Evolutionary conservation across 2,797 vertebrate genomes (phyloP).

Genomic region (Emydoidea blandingii): DNA sequence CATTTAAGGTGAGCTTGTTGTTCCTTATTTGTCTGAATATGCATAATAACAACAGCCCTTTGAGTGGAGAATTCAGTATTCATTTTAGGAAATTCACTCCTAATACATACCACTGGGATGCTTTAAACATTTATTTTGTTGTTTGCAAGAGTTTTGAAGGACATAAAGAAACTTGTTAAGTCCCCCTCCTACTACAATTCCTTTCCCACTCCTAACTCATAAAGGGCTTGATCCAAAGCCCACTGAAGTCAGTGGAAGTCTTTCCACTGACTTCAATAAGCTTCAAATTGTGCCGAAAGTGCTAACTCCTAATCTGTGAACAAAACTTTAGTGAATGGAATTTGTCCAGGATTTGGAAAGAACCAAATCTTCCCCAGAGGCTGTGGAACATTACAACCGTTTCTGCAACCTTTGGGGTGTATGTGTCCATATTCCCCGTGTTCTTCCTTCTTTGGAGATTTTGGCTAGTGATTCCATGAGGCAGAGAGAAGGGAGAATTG

Average conservation of each 20-base stretch:
- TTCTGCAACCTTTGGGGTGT: background rate
- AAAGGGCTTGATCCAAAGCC: background rate
- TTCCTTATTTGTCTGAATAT: constrained; percentile 52
- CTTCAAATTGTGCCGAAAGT: background rate
- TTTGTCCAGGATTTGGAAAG: background rate
- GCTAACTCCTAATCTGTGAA: background rate
- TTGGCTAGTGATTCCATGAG: background rate
- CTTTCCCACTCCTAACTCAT: background rate
- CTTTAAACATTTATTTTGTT: constrained; percentile 57
- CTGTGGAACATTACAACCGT: background rate
- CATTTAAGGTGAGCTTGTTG: constrained; percentile 51
- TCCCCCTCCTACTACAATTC: rapidly evolving
- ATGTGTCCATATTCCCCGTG: rapidly evolving
- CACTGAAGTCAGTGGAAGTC: background rate
- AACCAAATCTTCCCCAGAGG: background rate
- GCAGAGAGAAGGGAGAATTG: background rate
- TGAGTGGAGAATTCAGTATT: constrained; percentile 2
- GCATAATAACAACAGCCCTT: constrained; percentile 20
- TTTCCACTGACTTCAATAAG: background rate
- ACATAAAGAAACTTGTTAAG: background rate
- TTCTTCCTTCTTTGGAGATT: background rate
- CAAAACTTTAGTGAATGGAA: background rate
- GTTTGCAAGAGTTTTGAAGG: constrained; percentile 16
- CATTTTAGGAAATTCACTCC: background rate
- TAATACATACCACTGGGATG: background rate